Percentiles rank a stretch among this genome's conserved stretches.
Conservation (phyloP, 1,140 invertebrate species). For the Musca domestica region DNA sequence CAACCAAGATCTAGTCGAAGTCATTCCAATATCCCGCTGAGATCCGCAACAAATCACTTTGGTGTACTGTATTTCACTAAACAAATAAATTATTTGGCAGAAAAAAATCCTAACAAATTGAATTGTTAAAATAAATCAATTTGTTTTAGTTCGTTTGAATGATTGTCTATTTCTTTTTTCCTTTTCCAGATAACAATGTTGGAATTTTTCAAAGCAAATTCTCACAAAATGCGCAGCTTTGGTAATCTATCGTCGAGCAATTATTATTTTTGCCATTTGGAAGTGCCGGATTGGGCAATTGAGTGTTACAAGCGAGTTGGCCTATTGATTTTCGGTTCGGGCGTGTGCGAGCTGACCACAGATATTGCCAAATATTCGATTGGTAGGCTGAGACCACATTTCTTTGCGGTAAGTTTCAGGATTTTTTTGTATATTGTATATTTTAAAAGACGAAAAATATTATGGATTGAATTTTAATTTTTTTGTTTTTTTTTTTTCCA, state of each 20-base stretch:
- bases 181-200: conserved; percentile 38
- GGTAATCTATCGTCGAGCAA: conserved; percentile 32
- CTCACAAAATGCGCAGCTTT: conserved; percentile 25
- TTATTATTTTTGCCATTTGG: conserved; percentile 57
- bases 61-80: no score
- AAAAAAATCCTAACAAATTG: no score
- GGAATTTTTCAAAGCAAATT: conserved; percentile 43
- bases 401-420: conserved; percentile 63
- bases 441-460: neutral
- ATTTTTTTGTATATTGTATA: neutral
- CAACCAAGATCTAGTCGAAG: no score
- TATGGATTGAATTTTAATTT: neutral
- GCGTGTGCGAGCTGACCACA: conserved; percentile 76
- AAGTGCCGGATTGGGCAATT: conserved; percentile 68
- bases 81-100: no score
- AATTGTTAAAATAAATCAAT: no score
- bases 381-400: conserved; percentile 88
- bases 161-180: neutral
- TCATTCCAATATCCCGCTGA: no score
- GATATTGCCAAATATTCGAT: conserved; percentile 90
- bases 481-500: neutral
- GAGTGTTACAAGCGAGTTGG: conserved; percentile 70
- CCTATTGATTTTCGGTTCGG: conserved; percentile 80
- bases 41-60: no score
- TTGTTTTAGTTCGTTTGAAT: no score